These are phyloP conservation scores for Spilosoma lubricipeda DNA, from an alignment of 2,888 invertebrate genomes.

Conservation along the genomic window DNA sequence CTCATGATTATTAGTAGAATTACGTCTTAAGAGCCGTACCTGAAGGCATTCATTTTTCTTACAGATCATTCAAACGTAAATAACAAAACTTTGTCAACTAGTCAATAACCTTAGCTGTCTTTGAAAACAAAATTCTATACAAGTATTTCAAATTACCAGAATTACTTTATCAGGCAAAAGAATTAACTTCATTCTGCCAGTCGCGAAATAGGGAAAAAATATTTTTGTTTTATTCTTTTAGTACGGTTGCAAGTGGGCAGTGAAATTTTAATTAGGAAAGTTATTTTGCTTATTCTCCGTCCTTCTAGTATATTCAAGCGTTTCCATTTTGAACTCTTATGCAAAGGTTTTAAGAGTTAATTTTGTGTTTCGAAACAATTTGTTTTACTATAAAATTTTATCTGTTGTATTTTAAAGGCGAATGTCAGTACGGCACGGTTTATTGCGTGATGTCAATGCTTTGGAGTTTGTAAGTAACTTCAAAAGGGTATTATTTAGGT, in stretches of 20 bases:
- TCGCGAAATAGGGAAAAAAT: constrained; percentile 48
- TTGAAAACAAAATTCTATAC: constrained; percentile 28
- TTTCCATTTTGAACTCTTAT: constrained; percentile 33
- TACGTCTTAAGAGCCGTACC: background rate
- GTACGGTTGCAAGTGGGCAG: constrained; percentile 63
- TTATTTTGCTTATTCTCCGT: constrained; percentile 61
- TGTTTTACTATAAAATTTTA: constrained; percentile 41
- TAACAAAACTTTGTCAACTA: background rate
- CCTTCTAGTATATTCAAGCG: constrained; percentile 33
- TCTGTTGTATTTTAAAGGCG: constrained; percentile 57
- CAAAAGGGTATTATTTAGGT: constrained; percentile 38
- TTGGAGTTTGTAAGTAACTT: constrained; percentile 45
- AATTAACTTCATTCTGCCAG: constrained; percentile 61
- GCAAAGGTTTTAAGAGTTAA: constrained; percentile 2
- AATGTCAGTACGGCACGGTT: constrained; percentile 50
- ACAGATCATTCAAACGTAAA: background rate
- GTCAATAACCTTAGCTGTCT: constrained; percentile 4
- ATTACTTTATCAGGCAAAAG: constrained; percentile 54
- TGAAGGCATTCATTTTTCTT: background rate
- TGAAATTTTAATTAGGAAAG: constrained; percentile 78
- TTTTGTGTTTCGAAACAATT: constrained; percentile 16
- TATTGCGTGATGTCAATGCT: constrained; percentile 51
- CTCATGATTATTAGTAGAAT: background rate
- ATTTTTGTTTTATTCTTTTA: constrained; percentile 60
- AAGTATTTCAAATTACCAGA: constrained; percentile 47